Percentiles rank a stretch among this genome's conserved stretches.
These are phyloP conservation scores for Corythornis cristatus DNA, from an alignment of 2,113 vertebrate genomes.

Conservation along the genomic window DNA sequence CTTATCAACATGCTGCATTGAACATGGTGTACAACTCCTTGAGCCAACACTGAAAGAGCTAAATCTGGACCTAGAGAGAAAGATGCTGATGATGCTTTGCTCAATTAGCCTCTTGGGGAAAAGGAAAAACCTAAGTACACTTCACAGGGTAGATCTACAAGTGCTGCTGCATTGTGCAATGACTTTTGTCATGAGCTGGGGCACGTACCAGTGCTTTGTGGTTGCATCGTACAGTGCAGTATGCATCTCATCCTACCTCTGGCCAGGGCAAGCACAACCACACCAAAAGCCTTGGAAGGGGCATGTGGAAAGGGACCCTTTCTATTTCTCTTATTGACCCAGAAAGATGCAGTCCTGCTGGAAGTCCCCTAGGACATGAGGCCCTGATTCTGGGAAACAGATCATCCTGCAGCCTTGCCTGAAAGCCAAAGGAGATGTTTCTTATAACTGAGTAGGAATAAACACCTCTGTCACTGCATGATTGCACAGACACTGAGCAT, in stretches of 20 bases:
- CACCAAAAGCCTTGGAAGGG: fast-evolving
- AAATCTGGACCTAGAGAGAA: not conserved
- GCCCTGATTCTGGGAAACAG: not conserved
- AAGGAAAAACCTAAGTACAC: not conserved
- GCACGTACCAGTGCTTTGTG: fast-evolving
- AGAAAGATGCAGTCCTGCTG: not conserved
- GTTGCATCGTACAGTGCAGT: not conserved
- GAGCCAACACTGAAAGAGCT: not conserved
- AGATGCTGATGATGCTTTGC: not conserved
- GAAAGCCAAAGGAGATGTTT: not conserved
- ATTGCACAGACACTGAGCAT: fast-evolving
- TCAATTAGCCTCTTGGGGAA: not conserved
- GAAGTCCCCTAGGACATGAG: not conserved
- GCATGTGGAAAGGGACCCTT: not conserved
- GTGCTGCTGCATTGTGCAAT: not conserved
- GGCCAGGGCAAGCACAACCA: not conserved
- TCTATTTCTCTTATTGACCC: fast-evolving
- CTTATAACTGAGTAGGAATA: not conserved
- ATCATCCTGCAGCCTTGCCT: not conserved
- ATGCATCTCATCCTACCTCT: not conserved
- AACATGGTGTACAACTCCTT: not conserved
- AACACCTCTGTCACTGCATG: not conserved
- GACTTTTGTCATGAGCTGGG: not conserved
- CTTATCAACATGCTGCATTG: not conserved
- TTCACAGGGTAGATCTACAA: not conserved